Evolutionary conservation across 2,797 vertebrate species (phyloP), one percentile per base, ranked within the genome.

Genomic region (Sciurus carolinensis): DNA sequence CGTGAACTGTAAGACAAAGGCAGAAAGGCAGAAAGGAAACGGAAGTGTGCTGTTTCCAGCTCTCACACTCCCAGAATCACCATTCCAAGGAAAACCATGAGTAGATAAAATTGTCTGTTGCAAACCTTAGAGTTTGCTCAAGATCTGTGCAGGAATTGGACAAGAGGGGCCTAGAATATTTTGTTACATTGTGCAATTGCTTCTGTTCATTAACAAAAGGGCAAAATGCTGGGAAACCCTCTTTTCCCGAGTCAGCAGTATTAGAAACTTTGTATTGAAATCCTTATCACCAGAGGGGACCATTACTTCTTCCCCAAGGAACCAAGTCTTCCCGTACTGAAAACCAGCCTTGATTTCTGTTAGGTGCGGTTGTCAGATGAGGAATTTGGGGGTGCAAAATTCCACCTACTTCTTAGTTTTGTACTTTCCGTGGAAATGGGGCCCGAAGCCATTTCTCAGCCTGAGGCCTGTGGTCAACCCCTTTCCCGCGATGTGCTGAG

Each of bases 191-290:
- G 83, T 13, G 36, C 30, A 72, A 73, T 18, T 57, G 28, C 47
- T 87, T 72, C 79, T 76, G 36, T 93, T n/a, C 66, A 39, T 39
- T 62, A 50, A 71, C n/a, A 57, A 75, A 88, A 87, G 42, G 75
- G 62, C 67, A 42, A 85, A 86, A 33, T 14, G 57, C 47, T 42
- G 66, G 80, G 59, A 33, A 57, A 22, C 2, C 30, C 39, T 67
- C 47, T 83, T 24, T 77, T 67, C 15, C 81, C 47, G 30, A 57
- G 77, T 50, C 39, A 28, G 11, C 44, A 62, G 18, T 11, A 14
- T 72, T 4, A 7, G 89, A 89, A 75, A 92, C 79, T 86, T 94
- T 77, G 92, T 94, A 94, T 66, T 92, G 69, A 82, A 94, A 66
- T 44, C 33, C 24, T 2, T 81, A 69, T 66, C 39, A 17, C 73